phyloP scores from a whole-genome alignment of 2,888 invertebrate genomes.

The Eugnorisma glareosa region DNA sequence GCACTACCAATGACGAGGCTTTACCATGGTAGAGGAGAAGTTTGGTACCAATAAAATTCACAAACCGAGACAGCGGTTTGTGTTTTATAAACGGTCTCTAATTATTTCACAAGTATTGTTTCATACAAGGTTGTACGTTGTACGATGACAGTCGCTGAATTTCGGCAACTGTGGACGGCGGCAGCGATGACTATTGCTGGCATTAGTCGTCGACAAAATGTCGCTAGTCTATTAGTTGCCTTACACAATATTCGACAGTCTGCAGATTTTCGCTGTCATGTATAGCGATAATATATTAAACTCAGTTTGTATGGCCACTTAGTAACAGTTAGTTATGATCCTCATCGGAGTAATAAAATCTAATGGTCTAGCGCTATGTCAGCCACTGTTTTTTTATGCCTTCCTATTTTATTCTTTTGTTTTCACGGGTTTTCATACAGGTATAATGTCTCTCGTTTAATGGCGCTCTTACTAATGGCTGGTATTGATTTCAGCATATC shows the following conservation, averaged over 20 bases:
- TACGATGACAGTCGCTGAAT: too few species aligned
- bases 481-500: slow-evolving; percentile 34
- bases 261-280: slow-evolving; percentile 6
- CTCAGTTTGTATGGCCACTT: slow-evolving; percentile 39
- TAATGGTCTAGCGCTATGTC: slow-evolving; percentile 36
- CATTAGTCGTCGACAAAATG: background rate
- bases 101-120: background rate
- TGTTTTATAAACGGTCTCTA: too few species aligned
- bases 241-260: slow-evolving; percentile 27
- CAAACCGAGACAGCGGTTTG: too few species aligned
- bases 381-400: slow-evolving; percentile 21
- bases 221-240: background rate
- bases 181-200: background rate
- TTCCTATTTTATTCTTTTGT: slow-evolving; percentile 43
- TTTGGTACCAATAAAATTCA: too few species aligned
- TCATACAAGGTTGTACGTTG: background rate
- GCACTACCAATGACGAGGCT: too few species aligned
- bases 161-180: too few species aligned
- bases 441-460: slow-evolving; percentile 22
- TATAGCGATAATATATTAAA: slow-evolving; percentile 19
- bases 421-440: slow-evolving; percentile 18
- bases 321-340: slow-evolving; percentile 39
- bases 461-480: slow-evolving; percentile 29
- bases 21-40: too few species aligned
- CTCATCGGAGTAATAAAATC: slow-evolving; percentile 48